phyloP scores from a whole-genome alignment of 2,797 vertebrate genomes.

The Phaenicophaeus curvirostris region DNA sequence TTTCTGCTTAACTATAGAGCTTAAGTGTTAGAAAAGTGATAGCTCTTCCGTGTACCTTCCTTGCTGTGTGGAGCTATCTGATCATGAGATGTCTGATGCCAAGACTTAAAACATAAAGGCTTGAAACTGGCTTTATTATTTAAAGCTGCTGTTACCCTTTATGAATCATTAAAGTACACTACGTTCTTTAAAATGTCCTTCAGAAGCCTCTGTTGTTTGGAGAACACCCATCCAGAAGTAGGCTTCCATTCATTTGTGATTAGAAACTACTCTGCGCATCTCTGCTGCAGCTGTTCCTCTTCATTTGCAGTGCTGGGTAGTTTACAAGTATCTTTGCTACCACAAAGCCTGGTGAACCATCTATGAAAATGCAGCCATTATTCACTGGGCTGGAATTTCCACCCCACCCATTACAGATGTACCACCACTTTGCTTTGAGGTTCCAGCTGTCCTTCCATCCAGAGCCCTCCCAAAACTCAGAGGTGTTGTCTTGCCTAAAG shows the following conservation, averaged over 20 bases:
- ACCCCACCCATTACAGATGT: neutral
- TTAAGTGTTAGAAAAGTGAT: neutral
- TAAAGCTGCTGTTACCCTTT: neutral
- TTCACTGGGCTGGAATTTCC: constrained; percentile 3
- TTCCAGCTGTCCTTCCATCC: neutral
- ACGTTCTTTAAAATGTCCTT: neutral
- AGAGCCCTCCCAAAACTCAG: neutral
- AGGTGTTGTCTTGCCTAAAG: neutral
- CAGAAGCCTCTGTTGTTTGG: neutral
- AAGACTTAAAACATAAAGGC: neutral
- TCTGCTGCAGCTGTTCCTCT: constrained; percentile 13
- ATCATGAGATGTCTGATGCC: neutral
- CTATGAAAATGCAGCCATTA: neutral
- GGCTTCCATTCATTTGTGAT: neutral
- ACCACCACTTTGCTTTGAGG: neutral
- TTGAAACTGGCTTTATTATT: neutral
- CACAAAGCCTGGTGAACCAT: accelerated
- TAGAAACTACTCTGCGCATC: neutral
- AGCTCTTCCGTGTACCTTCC: neutral
- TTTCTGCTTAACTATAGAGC: neutral
- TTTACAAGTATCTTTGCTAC: constrained; percentile 21
- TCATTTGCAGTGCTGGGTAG: neutral
- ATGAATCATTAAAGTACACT: neutral
- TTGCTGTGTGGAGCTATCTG: neutral
- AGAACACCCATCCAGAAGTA: neutral